Base-by-base conservation (phyloP, 2,888 invertebrate species). In the Plusia festucae region DNA sequence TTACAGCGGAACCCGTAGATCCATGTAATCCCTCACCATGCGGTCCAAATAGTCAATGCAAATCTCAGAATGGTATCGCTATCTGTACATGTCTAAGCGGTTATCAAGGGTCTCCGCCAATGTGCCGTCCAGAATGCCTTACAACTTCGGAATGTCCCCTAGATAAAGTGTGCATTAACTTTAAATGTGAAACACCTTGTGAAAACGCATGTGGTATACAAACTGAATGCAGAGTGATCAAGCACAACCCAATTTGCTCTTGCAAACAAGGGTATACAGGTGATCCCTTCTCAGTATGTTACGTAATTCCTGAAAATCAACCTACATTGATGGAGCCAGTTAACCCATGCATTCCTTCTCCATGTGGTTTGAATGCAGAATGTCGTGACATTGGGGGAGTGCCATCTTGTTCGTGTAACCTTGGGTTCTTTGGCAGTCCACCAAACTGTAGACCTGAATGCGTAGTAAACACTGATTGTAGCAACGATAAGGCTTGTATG, bases 401-500 rank as follows among this genome's bases (percentile, higher is more conserved):
- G 81, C 96, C 97, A 32, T 96, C 97, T 3, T 98, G 97, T 84
- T 95, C 96, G 32, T 98, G 97, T 85, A 84, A 96, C 40, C 88
- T 94, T 58, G 96, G 96, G 64, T 97, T 95, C 83, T 92, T 96
- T 58, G 98, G 98, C 76, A 93, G 95, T 58, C 97, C 98, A 67
- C 97, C 97, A 44, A 96, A 96, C 84, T 98, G 98, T 83, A 95
- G 97, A 79, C 97, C 97, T 1, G 97, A 97, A 87, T 98, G 98
- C 87, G 92, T 96, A 6, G 96, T 97, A 44, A 97, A 97, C 78
- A 95, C 97, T 11, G 97, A 98, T 84, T 98, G 98, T 85, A 91
- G 96, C 56, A 96, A 96, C 70, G 96, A 96, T 79, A 95, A 96
- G 83, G 97, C 98, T 7, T 98, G 98, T 84, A 96, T 98, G 54